A percentile compares a stretch with the other conserved stretches of the same genome.
phyloP scores from a whole-genome alignment of 1,140 invertebrate genomes.

The Oncopeltus fasciatus region DNA sequence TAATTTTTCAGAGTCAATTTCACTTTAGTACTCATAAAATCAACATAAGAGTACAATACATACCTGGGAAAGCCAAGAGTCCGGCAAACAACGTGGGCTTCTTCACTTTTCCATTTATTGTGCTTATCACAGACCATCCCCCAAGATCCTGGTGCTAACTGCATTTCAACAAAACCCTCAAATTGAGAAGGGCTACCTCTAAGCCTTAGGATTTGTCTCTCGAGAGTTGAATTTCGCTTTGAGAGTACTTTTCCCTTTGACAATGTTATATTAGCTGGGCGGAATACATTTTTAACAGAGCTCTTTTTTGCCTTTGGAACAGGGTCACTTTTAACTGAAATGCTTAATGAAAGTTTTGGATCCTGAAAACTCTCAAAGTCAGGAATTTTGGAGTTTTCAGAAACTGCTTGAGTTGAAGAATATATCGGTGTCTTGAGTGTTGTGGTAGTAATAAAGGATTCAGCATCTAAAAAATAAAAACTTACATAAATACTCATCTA shows the following conservation, averaged over 20 bases:
- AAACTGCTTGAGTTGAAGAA: no score
- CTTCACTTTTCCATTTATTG: constrained; percentile 35
- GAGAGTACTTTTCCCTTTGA: neutral
- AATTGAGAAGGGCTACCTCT: constrained; percentile 34
- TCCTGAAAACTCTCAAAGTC: no score
- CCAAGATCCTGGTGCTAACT: constrained; percentile 33
- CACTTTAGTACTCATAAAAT: neutral
- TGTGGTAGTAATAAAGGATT: no score
- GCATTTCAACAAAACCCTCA: constrained; percentile 40
- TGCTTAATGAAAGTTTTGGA: no score
- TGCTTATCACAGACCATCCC: constrained; percentile 36
- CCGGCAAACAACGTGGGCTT: constrained; percentile 39
- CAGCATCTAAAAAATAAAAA: no score
- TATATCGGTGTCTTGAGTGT: no score
- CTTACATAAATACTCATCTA: no score
- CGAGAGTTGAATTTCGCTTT: neutral
- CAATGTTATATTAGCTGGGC: neutral
- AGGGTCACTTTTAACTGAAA: no score
- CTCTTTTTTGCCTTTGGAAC: neutral
- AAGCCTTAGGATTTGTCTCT: constrained; percentile 33
- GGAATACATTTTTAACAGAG: neutral
- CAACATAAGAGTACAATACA: neutral
- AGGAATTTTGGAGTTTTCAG: no score
- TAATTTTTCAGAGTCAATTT: no score
- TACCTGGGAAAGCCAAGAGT: constrained; percentile 39